Base-by-base conservation (phyloP, 2,113 vertebrate species). In the Varanus komodoensis region DNA sequence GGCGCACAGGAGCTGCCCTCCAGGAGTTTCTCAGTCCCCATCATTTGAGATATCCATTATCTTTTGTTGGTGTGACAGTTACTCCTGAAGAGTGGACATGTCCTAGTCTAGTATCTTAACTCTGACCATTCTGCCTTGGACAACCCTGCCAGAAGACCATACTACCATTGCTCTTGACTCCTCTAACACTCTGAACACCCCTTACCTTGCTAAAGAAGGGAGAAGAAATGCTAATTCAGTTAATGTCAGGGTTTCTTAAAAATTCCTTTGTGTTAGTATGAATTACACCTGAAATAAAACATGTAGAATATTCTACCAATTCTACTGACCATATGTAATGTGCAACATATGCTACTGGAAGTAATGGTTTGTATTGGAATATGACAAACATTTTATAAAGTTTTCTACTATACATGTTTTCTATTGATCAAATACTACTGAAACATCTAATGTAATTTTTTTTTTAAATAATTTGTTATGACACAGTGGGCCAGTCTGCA, bases 361-460 rank as follows among this genome's bases (percentile, higher is more conserved):
- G 38, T 44, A 14, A 71, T 52, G 48, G 81, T 90, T 91, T 80
- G 87, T 7, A 87, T 52, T 84, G 87, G 0, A 29, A 0, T 87
- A 5, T 29, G 75, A 92, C 15, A 29, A 92, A 92, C 73, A 38
- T 25, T 79, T 80, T 71, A 78, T 38, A 77, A 79, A 61, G 11
- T 15, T 32, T 15, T 32, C 25, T 32, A 52, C 50, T 57, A 75
- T 57, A 75, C 32, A 9, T 17, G 89, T 64, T 90, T 82, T 34
- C 38, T 87, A 82, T 57, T 75, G 82, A 84, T n/a, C 3, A 84
- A 77, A 89, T 77, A 64, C 5, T 34, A 19, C 48, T 71, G 54
- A 75, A 90, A 29, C 87, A 85, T 38, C 71, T 74, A 91, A 11
- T 57, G 34, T 50, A 17, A 91, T 14, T 73, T 83, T 79, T 77